Evolutionary conservation across 2,888 invertebrate genomes (phyloP), one percentile per base, ranked within the genome.

Genomic region (Cremastobaeus sp.): DNA sequence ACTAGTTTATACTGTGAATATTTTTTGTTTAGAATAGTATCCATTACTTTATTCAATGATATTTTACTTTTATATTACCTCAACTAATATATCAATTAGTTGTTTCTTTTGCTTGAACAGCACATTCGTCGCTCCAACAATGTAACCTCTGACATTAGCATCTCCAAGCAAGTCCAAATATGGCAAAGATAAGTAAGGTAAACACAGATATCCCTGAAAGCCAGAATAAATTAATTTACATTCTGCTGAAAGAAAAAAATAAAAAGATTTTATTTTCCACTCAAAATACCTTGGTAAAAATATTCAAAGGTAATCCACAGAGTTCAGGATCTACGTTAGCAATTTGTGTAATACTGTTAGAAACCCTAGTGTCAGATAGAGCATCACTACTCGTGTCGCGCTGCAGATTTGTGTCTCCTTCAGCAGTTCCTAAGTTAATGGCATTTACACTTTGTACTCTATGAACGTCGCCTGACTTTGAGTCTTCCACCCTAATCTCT

Each of bases 111-210:
- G 98, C 86, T 96, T 96, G 86, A 99, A 99, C 30, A 99, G 89
- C n/a, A 97, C 94, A 89, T 99, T 99, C 11, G 98, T 98, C n/a
- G 98, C 98, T 32, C 99, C 99, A 66, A 98, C 95, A 39, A 97
- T 90, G 88, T 95, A 95, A 20, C 94, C 95, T 73, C 93, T 89
- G 4, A 98, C 96, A 79, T 95, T 95, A 2, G 94, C 91, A 87
- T 98, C 96, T 48, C 93, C 93, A 57, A 99, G 89, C 62, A 97
- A 89, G 89, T 99, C 99, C 89, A 98, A 92, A 86, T 97, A 98
- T 78, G 98, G 96, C 77, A 99, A 89, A 1, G 97, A 97, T 76
- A 99, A 89, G 88, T 99, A 99, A 12, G 99, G 99, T 87, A 98
- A 92, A 87, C 98, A 98, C 11, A 98, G 90, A 84, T 95, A 95